Evolutionary conservation across 2,888 invertebrate genomes (phyloP), one percentile per base, ranked within the genome.

Genomic region (Chrysolina oricalcia): DNA sequence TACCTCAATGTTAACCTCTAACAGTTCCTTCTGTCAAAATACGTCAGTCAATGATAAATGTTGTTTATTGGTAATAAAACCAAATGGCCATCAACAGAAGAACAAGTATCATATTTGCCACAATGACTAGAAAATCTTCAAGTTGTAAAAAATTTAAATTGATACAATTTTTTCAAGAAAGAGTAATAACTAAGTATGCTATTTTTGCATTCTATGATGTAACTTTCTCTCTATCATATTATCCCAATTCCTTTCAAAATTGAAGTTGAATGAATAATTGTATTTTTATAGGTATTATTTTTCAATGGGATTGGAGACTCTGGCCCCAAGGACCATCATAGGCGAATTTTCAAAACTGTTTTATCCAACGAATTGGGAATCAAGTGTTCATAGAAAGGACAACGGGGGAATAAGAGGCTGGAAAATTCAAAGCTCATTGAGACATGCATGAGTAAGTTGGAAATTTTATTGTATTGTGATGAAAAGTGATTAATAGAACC

Each of bases 241-340:
- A 27, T 27, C 27, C 27, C 27, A 27, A 27, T 27, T 27, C 2
- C 5, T 27, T 27, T 27, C 27, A 27, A 43, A 43, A 43, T 13
- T 43, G 43, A 43, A 43, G 43, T 43, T 43, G 43, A 9, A 43
- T 43, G 43, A 43, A 43, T 43, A 43, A 5, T 43, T 43, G 43
- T 43, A 8, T 64, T 41, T 41, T 63, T 41, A 41, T 10, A 64
- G 64, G 43, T 17, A 64, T 17, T 21, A 19, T 19, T 17, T 41
- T 64, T 64, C 10, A 64, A 64, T 64, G 41, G 17, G n/a, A 41
- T 64, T 41, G 64, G 41, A 11, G 64, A 17, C 4, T 64, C 64
- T 62, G 62, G 62, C 15, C 62, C 62, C 13, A 62, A 62, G 62
- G 62, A 62, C 35, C 62, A 62, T 13, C 64, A 64, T 41, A 41